Evolutionary conservation across 2,113 vertebrate genomes (phyloP), one percentile per base, ranked within the genome.

Genomic region (Hemibagrus wyckioides): DNA sequence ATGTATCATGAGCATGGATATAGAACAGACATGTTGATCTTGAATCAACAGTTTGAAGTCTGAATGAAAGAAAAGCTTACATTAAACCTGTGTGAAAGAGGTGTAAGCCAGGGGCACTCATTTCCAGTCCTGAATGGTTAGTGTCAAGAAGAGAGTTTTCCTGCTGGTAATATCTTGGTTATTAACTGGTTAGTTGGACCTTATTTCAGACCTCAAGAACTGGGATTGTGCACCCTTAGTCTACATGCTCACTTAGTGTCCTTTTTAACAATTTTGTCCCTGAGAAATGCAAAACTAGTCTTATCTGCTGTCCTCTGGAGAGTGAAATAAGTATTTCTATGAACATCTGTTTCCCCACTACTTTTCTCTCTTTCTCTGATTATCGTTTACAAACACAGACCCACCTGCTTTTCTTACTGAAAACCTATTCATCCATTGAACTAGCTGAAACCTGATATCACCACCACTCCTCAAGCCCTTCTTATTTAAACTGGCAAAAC

Each of bases 401-500:
- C 23, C 39, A 71, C 50, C 50, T 71, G 25, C 44, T 63, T 63
- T 52, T 65, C 54, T 17, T 65, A 50, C 57, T 61, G n/a, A 48
- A 57, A 82, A 39, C 13, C 33, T 41, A 39, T 87, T 69, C 33
- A 69, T 56, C 56, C 28, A 50, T 17, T 88, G 50, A 76, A 79
- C 67, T 65, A 33, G 6, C 5, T 19, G 80, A 77, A 79, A 89
- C 69, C 63, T 30, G 52, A 88, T 77, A 89, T 61, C 4, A 33
- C 79, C 6, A 14, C 50, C 21, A 85, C 41, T 69, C 54, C 54
- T 50, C 25, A 63, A 56, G 6, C 19, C 54, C 3, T 23, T 23
- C 39, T 77, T 69, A 82, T 56, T 65, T 36, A 85, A 89, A 85
- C 83, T 25, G 67, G 79, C 6, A 82, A 67, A 87, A 79, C 89